Conservation (phyloP, 2,797 vertebrate species). For the Myotis findleyi region DNA sequence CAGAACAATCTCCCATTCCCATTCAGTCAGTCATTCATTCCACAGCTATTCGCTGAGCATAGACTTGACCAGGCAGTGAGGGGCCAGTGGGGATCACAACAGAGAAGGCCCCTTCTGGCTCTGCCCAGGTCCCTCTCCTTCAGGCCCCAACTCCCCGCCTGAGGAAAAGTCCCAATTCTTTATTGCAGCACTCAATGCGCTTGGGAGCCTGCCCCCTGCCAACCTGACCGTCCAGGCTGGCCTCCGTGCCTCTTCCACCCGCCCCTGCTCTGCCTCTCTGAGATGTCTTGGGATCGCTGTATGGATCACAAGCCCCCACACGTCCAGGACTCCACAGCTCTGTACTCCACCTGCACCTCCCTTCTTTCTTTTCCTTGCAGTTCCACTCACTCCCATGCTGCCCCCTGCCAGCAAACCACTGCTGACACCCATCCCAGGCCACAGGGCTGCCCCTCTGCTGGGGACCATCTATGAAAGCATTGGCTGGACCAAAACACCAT, state of each 20-base stretch:
- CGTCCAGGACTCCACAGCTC: fast-evolving
- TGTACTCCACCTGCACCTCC: too few species aligned
- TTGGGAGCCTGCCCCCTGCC: not conserved
- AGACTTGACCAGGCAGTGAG: not conserved
- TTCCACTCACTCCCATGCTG: not conserved
- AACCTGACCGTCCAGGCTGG: fast-evolving
- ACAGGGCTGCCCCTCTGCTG: not conserved
- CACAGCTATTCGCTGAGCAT: not conserved
- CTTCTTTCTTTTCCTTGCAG: not conserved
- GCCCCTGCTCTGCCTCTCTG: not conserved
- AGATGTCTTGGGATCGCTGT: fast-evolving
- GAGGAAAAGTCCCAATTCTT: not conserved
- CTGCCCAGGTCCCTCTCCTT: not conserved
- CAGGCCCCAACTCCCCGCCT: not conserved
- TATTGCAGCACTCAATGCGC: not conserved
- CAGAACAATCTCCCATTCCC: not conserved
- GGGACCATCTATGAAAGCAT: not conserved
- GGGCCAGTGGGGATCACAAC: not conserved
- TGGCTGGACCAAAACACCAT: fast-evolving
- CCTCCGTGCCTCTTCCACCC: not conserved
- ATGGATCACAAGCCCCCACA: fast-evolving
- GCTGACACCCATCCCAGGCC: not conserved
- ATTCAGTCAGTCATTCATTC: not conserved
- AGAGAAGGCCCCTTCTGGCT: not conserved
- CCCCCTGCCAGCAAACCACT: not conserved